These are phyloP conservation scores for Allacma fusca DNA, from an alignment of 2,888 invertebrate species.

Conservation along the genomic window DNA sequence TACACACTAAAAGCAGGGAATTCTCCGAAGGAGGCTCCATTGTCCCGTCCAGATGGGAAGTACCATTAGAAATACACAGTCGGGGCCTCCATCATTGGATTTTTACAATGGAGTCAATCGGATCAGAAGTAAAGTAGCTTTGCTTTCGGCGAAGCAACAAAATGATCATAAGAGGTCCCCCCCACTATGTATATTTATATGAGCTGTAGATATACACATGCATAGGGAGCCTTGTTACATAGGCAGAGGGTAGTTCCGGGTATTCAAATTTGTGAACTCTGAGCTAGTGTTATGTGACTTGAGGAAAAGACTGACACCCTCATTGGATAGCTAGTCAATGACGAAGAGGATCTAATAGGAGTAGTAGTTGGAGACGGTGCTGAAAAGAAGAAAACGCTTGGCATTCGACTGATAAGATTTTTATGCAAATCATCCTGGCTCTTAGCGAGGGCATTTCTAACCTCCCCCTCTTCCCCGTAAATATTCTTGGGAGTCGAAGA, in stretches of 20 bases:
- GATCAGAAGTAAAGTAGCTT: conserved; percentile 18
- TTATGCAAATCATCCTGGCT: conserved; percentile 38
- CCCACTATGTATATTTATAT: too few species aligned
- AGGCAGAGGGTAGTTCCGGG: background rate
- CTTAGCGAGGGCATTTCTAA: background rate
- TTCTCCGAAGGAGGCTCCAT: too few species aligned
- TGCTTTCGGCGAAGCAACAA: background rate
- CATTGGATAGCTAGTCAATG: background rate
- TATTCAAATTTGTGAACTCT: background rate
- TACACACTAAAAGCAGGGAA: too few species aligned
- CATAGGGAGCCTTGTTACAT: background rate
- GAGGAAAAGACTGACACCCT: conserved; percentile 6
- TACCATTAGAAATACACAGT: background rate
- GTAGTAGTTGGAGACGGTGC: background rate
- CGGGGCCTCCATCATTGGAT: background rate
- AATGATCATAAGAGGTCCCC: background rate
- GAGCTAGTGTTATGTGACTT: conserved; percentile 9
- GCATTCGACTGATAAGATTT: conserved; percentile 42
- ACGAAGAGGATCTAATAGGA: background rate
- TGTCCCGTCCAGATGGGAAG: too few species aligned
- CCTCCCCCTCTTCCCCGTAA: background rate
- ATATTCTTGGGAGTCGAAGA: background rate
- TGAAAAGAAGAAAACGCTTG: conserved; percentile 34
- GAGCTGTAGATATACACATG: too few species aligned
- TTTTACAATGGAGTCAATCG: conserved; percentile 5